phyloP scores from a whole-genome alignment of 1,140 invertebrate genomes.

The Danaus plexippus region DNA sequence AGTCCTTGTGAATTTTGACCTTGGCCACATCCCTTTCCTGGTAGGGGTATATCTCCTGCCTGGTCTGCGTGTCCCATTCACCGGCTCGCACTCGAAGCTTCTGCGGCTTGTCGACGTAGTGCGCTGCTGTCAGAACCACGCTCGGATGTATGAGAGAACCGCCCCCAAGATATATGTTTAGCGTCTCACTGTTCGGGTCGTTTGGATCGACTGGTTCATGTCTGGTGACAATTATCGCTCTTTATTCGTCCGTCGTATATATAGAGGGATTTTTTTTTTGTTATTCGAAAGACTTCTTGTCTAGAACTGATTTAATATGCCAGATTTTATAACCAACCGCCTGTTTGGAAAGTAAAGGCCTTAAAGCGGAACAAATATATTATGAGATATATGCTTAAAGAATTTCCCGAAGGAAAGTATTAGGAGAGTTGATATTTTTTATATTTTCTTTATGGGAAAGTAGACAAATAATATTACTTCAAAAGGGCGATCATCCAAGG shows the following conservation, averaged over 20 bases:
- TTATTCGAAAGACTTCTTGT: no score
- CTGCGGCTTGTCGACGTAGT: conserved; percentile 62
- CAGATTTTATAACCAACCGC: no score
- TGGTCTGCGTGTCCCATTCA: conserved; percentile 75
- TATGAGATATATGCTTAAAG: no score
- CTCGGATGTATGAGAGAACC: conserved; percentile 80
- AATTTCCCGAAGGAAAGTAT: no score
- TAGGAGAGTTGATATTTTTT: no score
- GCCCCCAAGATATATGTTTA: conserved; percentile 81
- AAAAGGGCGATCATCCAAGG: conserved; percentile 89
- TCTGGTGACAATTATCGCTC: conserved; percentile 2
- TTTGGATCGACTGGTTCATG: conserved; percentile 18
- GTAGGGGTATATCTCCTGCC: conserved; percentile 67
- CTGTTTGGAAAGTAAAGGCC: no score
- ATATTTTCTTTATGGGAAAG: no score
- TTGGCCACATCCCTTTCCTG: conserved; percentile 66
- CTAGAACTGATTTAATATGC: no score
- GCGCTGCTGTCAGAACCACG: conserved; percentile 77
- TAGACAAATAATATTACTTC: conserved; percentile 41
- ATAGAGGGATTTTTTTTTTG: background rate
- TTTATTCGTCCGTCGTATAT: background rate
- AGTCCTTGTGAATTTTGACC: conserved; percentile 68
- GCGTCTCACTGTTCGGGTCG: conserved; percentile 57
- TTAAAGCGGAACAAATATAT: no score
- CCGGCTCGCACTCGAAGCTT: conserved; percentile 82